Percentiles rank a stretch among this genome's conserved stretches.
These are phyloP conservation scores for Pseudochirops corinnae DNA, from an alignment of 2,797 vertebrate genomes.

Conservation along the genomic window DNA sequence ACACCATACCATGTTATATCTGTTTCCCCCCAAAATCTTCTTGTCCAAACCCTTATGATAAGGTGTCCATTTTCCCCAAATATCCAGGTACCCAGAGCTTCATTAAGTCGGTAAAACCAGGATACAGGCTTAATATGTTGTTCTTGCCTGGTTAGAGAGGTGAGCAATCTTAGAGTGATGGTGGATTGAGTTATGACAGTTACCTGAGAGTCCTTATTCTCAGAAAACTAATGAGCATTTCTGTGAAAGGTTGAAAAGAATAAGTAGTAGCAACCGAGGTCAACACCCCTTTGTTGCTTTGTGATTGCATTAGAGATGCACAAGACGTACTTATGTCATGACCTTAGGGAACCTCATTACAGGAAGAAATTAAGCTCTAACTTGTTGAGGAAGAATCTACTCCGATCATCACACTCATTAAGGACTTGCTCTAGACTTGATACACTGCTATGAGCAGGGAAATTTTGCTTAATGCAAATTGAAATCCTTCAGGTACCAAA, in stretches of 20 bases:
- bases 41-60: slow-evolving; percentile 43
- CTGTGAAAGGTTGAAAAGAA: neutral
- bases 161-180: slow-evolving; percentile 33
- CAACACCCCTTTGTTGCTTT: slow-evolving; percentile 59
- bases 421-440: slow-evolving; percentile 18
- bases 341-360: slow-evolving; percentile 54
- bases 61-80: slow-evolving; percentile 64
- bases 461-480: slow-evolving; percentile 9
- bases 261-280: slow-evolving; percentile 70
- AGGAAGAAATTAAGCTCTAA: slow-evolving; percentile 52
- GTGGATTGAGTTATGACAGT: slow-evolving; percentile 47
- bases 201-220: slow-evolving; percentile 72
- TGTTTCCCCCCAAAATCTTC: slow-evolving; percentile 35
- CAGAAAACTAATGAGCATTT: slow-evolving; percentile 68
- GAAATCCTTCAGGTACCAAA: slow-evolving; percentile 35
- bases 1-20: slow-evolving; percentile 25
- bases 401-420: slow-evolving; percentile 34
- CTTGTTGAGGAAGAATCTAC: slow-evolving; percentile 50
- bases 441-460: slow-evolving; percentile 13
- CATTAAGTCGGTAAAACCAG: slow-evolving; percentile 26
- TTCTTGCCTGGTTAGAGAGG: slow-evolving; percentile 52
- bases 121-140: slow-evolving; percentile 60
- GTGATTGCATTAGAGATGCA: slow-evolving; percentile 65
- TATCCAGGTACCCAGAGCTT: slow-evolving; percentile 56
- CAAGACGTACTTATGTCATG: slow-evolving; percentile 60